Conservation (phyloP, 2,113 vertebrate genomes). For the Corydoras maculifer region DNA sequence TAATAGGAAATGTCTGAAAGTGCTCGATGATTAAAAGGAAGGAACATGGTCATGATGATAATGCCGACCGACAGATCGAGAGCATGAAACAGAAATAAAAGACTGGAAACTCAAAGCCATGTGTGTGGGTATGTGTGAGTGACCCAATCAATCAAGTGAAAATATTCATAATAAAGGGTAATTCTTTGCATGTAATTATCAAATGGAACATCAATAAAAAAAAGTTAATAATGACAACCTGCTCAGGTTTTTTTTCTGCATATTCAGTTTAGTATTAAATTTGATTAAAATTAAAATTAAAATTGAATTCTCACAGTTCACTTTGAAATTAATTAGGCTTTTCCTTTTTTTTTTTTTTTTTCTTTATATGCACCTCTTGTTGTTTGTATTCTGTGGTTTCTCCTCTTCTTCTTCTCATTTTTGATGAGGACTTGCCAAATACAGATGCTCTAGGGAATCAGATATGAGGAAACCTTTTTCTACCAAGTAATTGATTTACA, state of each 20-base stretch:
- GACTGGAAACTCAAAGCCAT: neutral
- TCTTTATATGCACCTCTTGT: neutral
- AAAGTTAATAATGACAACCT: too few relatives aligned
- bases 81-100: neutral
- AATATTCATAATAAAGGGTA: too few relatives aligned
- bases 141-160: too few relatives aligned
- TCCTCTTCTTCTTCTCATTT: constrained; percentile 1
- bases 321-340: too few relatives aligned
- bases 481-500: constrained; percentile 20
- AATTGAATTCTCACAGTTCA: too few relatives aligned
- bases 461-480: constrained; percentile 16
- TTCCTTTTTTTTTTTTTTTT: neutral
- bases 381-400: neutral
- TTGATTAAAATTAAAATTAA: too few relatives aligned
- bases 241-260: too few relatives aligned
- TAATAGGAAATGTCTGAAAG: constrained; percentile 2
- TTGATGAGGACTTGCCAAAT: constrained; percentile 5
- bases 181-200: too few relatives aligned
- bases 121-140: too few relatives aligned
- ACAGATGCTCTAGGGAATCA: constrained; percentile 19
- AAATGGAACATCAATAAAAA: too few relatives aligned
- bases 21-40: neutral
- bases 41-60: neutral
- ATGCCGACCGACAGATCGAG: neutral
- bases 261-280: too few relatives aligned